Percentiles rank a stretch among this genome's conserved stretches.
phyloP scores from a whole-genome alignment of 1,140 invertebrate genomes.

The Diabrotica virgifera region DNA sequence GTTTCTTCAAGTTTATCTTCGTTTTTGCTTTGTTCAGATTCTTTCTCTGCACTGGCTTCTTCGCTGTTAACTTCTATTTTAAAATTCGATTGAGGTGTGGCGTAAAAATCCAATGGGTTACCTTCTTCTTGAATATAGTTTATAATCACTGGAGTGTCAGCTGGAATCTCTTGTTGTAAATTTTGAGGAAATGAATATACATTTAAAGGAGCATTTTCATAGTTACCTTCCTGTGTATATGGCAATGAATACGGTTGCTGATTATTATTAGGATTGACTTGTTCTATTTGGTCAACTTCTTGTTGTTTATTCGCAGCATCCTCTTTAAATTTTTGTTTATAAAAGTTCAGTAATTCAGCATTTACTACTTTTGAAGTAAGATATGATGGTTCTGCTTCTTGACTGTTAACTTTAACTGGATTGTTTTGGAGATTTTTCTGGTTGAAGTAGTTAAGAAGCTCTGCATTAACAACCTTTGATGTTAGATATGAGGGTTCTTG shows the following conservation, averaged over 20 bases:
- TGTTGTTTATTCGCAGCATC: constrained; percentile 7
- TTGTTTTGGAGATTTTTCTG: neutral
- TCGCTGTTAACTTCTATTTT: neutral
- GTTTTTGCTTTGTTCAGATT: neutral
- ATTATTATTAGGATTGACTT: neutral
- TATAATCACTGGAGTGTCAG: neutral
- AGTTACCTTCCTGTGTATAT: neutral
- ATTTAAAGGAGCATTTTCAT: neutral
- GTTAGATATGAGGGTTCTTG: neutral
- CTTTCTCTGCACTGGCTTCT: neutral
- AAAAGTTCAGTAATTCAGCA: constrained; percentile 13
- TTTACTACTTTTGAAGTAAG: constrained; percentile 15
- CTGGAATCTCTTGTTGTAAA: neutral
- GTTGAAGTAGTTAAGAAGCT: neutral
- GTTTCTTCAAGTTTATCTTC: constrained; percentile 7
- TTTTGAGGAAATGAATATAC: neutral
- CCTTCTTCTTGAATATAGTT: neutral
- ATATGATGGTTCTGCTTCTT: constrained; percentile 6
- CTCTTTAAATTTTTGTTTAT: constrained; percentile 12
- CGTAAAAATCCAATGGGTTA: neutral
- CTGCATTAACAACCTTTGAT: neutral
- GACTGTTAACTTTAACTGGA: neutral
- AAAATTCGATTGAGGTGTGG: neutral
- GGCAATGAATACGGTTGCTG: neutral
- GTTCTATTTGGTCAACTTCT: neutral